These are phyloP conservation scores for Cacatua alba DNA, from an alignment of 2,113 vertebrate species.

Conservation along the genomic window DNA sequence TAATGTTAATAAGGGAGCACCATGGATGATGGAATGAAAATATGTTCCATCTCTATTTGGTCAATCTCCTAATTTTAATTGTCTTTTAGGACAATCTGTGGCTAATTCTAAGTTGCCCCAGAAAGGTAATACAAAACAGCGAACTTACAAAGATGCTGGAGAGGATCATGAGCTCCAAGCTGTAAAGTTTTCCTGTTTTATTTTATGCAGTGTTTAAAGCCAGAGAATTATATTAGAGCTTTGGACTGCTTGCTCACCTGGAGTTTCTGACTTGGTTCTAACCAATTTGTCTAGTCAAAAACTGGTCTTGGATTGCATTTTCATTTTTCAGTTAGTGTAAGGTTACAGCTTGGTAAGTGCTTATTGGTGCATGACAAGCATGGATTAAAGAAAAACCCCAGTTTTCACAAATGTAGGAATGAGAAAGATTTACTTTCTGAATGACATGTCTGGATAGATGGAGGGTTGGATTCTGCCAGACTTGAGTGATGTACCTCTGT, in stretches of 20 bases:
- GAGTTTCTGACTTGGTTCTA: slow-evolving; percentile 59
- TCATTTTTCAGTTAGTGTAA: slow-evolving; percentile 45
- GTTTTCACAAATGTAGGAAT: not conserved
- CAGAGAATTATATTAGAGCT: slow-evolving; percentile 59
- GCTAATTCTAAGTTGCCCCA: not conserved
- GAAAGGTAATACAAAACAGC: not conserved
- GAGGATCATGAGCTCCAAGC: slow-evolving; percentile 4
- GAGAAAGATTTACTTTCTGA: not conserved
- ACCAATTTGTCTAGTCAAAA: slow-evolving; percentile 51
- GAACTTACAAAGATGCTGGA: slow-evolving; percentile 45
- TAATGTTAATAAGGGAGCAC: not conserved
- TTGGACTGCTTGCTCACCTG: slow-evolving; percentile 47
- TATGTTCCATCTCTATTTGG: not conserved
- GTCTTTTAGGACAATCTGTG: not conserved
- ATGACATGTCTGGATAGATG: not conserved
- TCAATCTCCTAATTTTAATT: not conserved
- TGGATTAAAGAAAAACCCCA: not conserved
- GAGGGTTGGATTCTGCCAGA: not conserved
- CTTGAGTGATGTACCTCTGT: not conserved
- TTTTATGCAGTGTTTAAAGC: slow-evolving; percentile 56
- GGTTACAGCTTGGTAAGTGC: not conserved
- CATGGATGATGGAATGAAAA: not conserved
- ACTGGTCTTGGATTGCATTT: not conserved
- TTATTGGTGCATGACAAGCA: not conserved
- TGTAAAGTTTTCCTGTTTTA: not conserved